Conservation (phyloP, 2,888 invertebrate species). For the Ophion costatus region DNA sequence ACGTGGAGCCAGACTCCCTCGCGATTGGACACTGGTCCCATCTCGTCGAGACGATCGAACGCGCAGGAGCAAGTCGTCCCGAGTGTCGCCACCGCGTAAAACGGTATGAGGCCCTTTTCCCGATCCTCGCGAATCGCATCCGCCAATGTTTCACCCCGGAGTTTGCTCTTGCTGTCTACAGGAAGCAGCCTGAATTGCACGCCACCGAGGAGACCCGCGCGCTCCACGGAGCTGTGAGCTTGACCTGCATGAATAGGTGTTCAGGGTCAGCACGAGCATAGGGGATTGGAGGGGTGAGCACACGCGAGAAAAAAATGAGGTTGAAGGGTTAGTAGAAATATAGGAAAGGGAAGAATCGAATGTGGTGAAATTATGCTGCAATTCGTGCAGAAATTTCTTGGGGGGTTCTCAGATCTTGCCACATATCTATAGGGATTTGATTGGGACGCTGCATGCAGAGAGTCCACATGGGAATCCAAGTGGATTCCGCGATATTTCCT, state of each 20-base stretch:
- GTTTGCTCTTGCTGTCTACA: constrained; percentile 89
- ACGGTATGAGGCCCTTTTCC: constrained; percentile 96
- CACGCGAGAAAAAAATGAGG: too few species aligned
- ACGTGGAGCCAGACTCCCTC: constrained; percentile 96
- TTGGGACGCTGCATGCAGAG: too few species aligned
- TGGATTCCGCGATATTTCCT: too few species aligned
- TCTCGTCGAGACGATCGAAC: constrained; percentile 95
- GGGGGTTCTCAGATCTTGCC: too few species aligned
- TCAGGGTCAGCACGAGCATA: not conserved
- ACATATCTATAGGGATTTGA: too few species aligned
- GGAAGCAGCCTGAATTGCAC: constrained; percentile 90
- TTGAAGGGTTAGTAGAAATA: too few species aligned
- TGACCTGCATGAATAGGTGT: constrained; percentile 85
- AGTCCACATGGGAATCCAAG: too few species aligned
- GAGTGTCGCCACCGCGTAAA: constrained; percentile 95
- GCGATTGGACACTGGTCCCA: constrained; percentile 94
- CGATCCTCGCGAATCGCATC: constrained; percentile 93
- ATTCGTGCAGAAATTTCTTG: too few species aligned
- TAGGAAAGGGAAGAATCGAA: too few species aligned
- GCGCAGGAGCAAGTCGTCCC: constrained; percentile 98
- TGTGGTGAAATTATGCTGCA: too few species aligned
- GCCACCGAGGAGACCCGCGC: constrained; percentile 95
- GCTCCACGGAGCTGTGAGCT: constrained; percentile 97
- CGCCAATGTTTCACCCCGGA: constrained; percentile 91
- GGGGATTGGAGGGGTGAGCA: too few species aligned